Evolutionary conservation across 2,113 vertebrate genomes (phyloP), one percentile per base, ranked within the genome.

Genomic region (Thinocorus orbignyianus): DNA sequence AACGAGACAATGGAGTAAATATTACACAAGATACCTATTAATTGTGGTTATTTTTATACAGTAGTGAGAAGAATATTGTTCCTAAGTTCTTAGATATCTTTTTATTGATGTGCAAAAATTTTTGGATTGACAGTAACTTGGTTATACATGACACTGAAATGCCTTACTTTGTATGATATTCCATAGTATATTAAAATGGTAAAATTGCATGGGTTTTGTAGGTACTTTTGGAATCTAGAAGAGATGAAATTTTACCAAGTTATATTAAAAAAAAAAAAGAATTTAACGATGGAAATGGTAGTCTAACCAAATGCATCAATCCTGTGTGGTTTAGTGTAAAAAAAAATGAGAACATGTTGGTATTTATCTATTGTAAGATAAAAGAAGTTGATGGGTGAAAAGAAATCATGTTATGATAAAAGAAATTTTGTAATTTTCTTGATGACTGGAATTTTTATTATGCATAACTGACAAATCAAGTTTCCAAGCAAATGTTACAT

Each of bases 151-250:
- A 99, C 99, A 99, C 99, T 98, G 99, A 99, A 99, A 99, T 99
- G 99, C 99, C 99, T 99, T 99, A 99, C 99, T 99, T 99, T 99
- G 99, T 99, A 99, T 99, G 98, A 99, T 99, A 99, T 98, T 99
- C 98, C 99, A 98, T 99, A 98, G 98, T 99, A 99, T 98, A 98
- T 98, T 98, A 98, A 99, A 99, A 98, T 99, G 98, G 98, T 99
- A 98, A 98, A 98, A 98, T 98, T 98, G 98, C 98, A 98, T 98
- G 98, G 98, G 97, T 99, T 99, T 99, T 98, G 98, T 98, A 99
- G 98, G 98, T 98, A 98, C 99, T 98, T 99, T 99, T 98, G 98
- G 98, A 98, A 98, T 98, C 98, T 98, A 98, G 98, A 98, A 98
- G 97, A 98, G 98, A 98, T 98, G 97, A 98, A 98, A 98, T 98